Evolutionary conservation across 2,888 invertebrate genomes (phyloP), one percentile per base, ranked within the genome.

Genomic region (Aleiodes alternator): DNA sequence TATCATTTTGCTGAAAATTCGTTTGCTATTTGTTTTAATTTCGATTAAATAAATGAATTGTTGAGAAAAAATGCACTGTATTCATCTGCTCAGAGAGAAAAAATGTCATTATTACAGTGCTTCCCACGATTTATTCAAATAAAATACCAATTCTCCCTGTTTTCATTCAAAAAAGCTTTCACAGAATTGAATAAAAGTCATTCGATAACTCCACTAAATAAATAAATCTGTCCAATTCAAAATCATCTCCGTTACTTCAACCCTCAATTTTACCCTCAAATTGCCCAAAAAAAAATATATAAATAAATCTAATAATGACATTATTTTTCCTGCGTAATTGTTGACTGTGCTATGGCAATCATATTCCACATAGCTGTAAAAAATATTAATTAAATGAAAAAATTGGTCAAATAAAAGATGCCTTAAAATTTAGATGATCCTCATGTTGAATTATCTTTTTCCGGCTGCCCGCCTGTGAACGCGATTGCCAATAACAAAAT

Each of bases 391-490:
- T 0, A 16, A 34, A 61, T 3, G 0, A 38, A n/a, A 23, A 56
- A 57, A 57, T 29, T 71, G 16, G 12, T 16, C 55, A 74, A 56
- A 68, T 55, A 76, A 64, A 70, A 16, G 59, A 50, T 56, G 31
- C 8, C 43, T 43, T 43, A 43, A 71, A 56, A 75, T 57, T 43
- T 50, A 61, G 56, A 72, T 51, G 51, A 69, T 69, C 55, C 48
- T 57, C 31, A 61, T 70, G 16, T 75, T 70, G 55, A 64, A 79
- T 81, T 78, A 80, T 70, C 71, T 81, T 81, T 77, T 82, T 71
- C 74, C 79, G 78, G 79, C 78, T 80, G 73, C 73, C 76, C 78
- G 78, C 76, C 78, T 72, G 76, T 71, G 73, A 78, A 77, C 43
- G 76, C 78, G 76, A 77, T 77, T 77, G 56, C 64, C 53, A 75